Conservation (phyloP, 2,797 vertebrate species). For the Pseudochaenichthys georgianus region DNA sequence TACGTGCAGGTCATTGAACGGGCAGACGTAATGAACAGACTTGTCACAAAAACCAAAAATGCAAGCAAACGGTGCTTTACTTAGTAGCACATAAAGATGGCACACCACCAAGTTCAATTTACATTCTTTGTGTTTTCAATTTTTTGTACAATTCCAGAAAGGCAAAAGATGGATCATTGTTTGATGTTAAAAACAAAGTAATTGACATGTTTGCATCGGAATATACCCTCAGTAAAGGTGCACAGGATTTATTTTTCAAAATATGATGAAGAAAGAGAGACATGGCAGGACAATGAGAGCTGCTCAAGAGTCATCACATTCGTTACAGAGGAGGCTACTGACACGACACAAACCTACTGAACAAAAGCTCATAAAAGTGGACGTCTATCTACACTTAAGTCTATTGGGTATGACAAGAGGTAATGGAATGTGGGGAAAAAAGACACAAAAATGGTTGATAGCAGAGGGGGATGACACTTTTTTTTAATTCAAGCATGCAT, state of each 20-base stretch:
- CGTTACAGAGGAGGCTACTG: slow-evolving; percentile 71
- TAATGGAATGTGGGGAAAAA: slow-evolving; percentile 49
- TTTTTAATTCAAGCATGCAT: slow-evolving; percentile 74
- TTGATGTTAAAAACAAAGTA: slow-evolving; percentile 49
- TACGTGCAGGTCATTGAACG: slow-evolving; percentile 64
- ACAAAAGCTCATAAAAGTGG: slow-evolving; percentile 53
- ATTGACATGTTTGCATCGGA: slow-evolving; percentile 47
- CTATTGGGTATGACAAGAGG: slow-evolving; percentile 64
- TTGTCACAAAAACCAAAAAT: slow-evolving; percentile 60
- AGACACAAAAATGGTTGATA: slow-evolving; percentile 52
- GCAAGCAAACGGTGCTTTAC: slow-evolving; percentile 61
- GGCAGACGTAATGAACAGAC: slow-evolving; percentile 59
- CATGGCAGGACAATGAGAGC: slow-evolving; percentile 68
- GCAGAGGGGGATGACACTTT: slow-evolving; percentile 46
- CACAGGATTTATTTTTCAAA: slow-evolving; percentile 54
- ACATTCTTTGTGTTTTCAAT: slow-evolving; percentile 55
- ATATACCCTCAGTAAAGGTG: slow-evolving; percentile 50
- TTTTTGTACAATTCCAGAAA: slow-evolving; percentile 56
- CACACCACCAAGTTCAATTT: slow-evolving; percentile 44
- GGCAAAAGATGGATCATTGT: slow-evolving; percentile 51
- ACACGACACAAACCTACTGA: slow-evolving; percentile 74
- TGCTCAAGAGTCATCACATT: slow-evolving; percentile 69
- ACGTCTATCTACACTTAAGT: slow-evolving; percentile 67
- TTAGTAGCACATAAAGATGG: slow-evolving; percentile 55
- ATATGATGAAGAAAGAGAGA: slow-evolving; percentile 83